phyloP scores from a whole-genome alignment of 2,888 invertebrate genomes.

The Tryphoninae sp. region DNA sequence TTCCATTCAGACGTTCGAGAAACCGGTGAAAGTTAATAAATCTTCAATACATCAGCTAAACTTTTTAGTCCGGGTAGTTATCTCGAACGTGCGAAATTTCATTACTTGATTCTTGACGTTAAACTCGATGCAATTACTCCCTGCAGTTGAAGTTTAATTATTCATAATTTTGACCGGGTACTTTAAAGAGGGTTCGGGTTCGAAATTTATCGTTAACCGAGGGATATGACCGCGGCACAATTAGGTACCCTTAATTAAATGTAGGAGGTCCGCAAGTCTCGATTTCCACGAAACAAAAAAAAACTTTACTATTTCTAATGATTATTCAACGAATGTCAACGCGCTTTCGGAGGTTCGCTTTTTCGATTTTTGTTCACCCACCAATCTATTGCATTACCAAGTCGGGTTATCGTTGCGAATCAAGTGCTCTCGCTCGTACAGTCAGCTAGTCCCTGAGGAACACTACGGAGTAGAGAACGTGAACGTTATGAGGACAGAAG shows the following conservation, averaged over 20 bases:
- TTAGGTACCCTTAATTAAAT: too few relatives aligned
- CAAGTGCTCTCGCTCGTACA: slow-evolving; percentile 44
- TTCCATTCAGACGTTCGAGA: too few relatives aligned
- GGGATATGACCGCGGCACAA: too few relatives aligned
- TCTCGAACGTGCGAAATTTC: background rate
- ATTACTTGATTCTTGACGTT: background rate
- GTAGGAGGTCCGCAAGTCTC: too few relatives aligned
- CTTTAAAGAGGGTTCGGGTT: too few relatives aligned
- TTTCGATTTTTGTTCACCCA: slow-evolving; percentile 25
- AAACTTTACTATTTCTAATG: slow-evolving; percentile 24
- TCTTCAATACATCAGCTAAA: too few relatives aligned
- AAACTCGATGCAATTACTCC: too few relatives aligned
- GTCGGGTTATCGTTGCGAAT: slow-evolving; percentile 62
- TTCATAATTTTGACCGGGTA: too few relatives aligned
- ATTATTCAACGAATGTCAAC: slow-evolving; percentile 47
- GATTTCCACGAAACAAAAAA: background rate
- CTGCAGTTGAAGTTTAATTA: slow-evolving; percentile 46
- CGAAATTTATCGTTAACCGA: too few relatives aligned
- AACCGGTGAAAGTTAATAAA: too few relatives aligned
- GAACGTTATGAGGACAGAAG: slow-evolving; percentile 12
- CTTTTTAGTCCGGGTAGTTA: too few relatives aligned
- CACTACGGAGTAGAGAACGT: background rate
- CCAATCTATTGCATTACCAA: slow-evolving; percentile 58
- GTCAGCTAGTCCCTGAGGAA: slow-evolving; percentile 17
- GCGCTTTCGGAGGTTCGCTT: background rate